phyloP scores from a whole-genome alignment of 92 coral and sea anemone species.

The Porites rus region DNA sequence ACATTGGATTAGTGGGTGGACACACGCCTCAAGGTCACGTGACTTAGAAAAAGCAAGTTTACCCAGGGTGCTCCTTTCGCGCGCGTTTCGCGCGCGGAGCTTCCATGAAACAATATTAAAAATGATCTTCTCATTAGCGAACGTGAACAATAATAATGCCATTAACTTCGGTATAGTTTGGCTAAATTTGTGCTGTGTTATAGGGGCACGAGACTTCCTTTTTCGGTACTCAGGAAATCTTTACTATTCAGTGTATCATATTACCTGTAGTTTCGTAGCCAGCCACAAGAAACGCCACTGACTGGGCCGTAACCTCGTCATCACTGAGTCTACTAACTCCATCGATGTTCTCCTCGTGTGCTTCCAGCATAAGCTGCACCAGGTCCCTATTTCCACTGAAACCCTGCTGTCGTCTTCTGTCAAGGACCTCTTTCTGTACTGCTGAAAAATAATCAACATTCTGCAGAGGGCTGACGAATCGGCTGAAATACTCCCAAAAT shows the following conservation, averaged over 20 bases:
- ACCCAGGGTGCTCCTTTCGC: no score
- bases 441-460: slow-evolving; percentile 41
- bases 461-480: slow-evolving; percentile 23
- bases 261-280: slow-evolving; percentile 72
- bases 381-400: slow-evolving; percentile 16
- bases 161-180: no score
- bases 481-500: slow-evolving; percentile 53
- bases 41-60: no score
- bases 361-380: slow-evolving; percentile 66
- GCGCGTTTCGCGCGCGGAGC: no score
- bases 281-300: slow-evolving; percentile 59
- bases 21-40: no score
- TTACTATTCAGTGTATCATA: background rate
- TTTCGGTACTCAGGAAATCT: background rate
- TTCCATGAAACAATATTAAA: no score
- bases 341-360: slow-evolving; percentile 46
- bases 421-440: slow-evolving; percentile 45
- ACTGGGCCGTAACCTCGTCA: slow-evolving; percentile 72
- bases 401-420: slow-evolving; percentile 38
- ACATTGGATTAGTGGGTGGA: no score
- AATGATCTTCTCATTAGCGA: no score
- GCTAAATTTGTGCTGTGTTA: no score
- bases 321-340: slow-evolving; percentile 70
- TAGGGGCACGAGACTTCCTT: background rate
- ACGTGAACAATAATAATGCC: no score